Conservation (phyloP, 2,888 invertebrate species). For the Cerceris rybyensis region DNA sequence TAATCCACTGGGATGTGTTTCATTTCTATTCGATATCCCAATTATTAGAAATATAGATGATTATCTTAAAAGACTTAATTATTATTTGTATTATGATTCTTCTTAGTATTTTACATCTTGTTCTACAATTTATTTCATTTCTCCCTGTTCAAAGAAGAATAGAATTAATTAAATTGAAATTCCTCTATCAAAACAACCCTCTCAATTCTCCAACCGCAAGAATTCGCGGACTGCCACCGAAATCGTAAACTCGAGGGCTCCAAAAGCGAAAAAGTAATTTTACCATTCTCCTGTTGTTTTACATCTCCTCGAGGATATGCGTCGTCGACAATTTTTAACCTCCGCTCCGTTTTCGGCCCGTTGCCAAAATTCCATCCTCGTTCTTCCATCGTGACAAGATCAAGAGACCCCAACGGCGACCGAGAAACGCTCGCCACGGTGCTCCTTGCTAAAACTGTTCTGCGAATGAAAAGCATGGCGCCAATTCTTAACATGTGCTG, state of each 20-base stretch:
- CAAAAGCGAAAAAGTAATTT: constrained; percentile 5
- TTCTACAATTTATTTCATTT: too few species aligned
- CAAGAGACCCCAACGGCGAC: constrained; percentile 21
- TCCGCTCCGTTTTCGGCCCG: constrained; percentile 41
- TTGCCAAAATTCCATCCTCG: constrained; percentile 51
- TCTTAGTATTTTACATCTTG: too few species aligned
- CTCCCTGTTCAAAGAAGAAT: too few species aligned
- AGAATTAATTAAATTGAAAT: too few species aligned
- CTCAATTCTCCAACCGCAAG: background rate
- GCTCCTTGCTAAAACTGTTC: constrained; percentile 44
- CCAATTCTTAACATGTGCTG: constrained; percentile 29
- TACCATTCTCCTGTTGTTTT: constrained; percentile 19
- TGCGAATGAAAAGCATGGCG: constrained; percentile 37
- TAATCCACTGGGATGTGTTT: too few species aligned
- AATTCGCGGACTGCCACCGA: background rate
- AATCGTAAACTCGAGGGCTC: background rate
- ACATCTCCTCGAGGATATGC: constrained; percentile 29
- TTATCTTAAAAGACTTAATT: too few species aligned
- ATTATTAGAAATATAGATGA: too few species aligned
- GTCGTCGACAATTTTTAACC: constrained; percentile 36
- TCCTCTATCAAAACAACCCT: too few species aligned
- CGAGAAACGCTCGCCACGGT: background rate
- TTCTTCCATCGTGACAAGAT: background rate
- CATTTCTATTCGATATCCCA: too few species aligned
- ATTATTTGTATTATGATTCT: too few species aligned